Percentiles rank a stretch among this genome's conserved stretches.
Conservation (phyloP, 2,888 invertebrate genomes). For the Melanotus villosus region DNA sequence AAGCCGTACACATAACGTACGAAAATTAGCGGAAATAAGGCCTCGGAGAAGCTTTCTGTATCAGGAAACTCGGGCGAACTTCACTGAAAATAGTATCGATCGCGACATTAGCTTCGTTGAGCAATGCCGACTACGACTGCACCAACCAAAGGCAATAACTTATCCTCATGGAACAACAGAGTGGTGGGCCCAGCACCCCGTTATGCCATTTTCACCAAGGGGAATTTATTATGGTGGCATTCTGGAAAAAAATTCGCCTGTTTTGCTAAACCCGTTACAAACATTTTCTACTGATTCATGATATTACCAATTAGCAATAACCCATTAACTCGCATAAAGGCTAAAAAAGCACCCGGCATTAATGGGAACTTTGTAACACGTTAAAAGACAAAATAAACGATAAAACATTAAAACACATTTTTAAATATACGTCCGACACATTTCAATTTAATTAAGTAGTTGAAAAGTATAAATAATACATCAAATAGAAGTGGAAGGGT, state of each 20-base stretch:
- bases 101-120: not conserved
- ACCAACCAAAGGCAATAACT: slow-evolving; percentile 16
- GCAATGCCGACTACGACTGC: slow-evolving; percentile 9
- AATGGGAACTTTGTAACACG: not conserved
- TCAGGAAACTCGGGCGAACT: slow-evolving; percentile 3
- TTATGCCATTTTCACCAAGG: not conserved
- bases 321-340: not conserved
- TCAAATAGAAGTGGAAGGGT: no score
- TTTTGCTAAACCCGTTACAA: not conserved
- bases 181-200: not conserved
- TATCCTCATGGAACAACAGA: slow-evolving; percentile 8
- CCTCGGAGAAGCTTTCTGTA: slow-evolving; percentile 3
- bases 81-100: slow-evolving; percentile 23
- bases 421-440: no score
- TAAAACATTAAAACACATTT: no score
- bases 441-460: no score
- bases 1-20: not conserved
- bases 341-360: not conserved
- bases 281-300: not conserved
- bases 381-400: no score
- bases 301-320: slow-evolving; percentile 7
- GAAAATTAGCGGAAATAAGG: slow-evolving; percentile 29
- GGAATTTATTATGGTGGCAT: not conserved
- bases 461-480: no score
- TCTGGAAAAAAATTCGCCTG: not conserved